Base-by-base conservation (phyloP, 2,888 invertebrate genomes). In the Oegoconia quadripuncta region DNA sequence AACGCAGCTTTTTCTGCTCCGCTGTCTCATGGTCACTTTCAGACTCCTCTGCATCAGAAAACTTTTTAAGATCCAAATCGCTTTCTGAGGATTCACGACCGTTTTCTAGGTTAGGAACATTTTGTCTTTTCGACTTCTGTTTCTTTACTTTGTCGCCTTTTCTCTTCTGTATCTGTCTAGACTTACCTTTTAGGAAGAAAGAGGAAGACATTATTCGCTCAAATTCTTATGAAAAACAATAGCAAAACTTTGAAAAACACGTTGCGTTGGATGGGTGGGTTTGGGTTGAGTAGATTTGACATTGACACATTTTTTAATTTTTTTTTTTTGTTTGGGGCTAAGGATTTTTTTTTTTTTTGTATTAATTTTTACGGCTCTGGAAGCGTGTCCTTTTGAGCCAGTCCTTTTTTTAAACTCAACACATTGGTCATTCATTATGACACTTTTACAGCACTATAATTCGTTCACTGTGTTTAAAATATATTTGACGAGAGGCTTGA, bases 1-100 rank as follows among this genome's bases (percentile, higher is more conserved):
- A 77, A 29, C 97, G 90, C 33, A 98, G 69, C 52, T 95, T 94
- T 68, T 97, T 98, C 64, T 98, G 96, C 70, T 97, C 97, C 0
- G 93, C 92, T 1, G 96, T 97, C 75, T 97, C 95, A 49, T 90
- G 86, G 49, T 92, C 92, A 55, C 92, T 92, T 50, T 91, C 91
- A 0, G 81, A 78, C 35, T 81, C 68, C 57, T 89, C 71, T 39
- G 60, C 61, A 32, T 88, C 75, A 4, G 88, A 89, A 49, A 89
- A 89, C 53, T 88, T 88, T 44, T 80, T 82, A n/a, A 89, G 80
- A 57, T 92, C 91, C 55, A 90, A 77, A 55, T 92, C 92, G 59
- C 92, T 91, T 41, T 89, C 91, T 0, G 90, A 91, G 43, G 92
- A 90, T 22, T 34, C 91, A 47, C 91, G 88, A 14, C 90, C 89